Evolutionary conservation across 2,797 vertebrate species (phyloP).

Genomic region (Emys orbicularis): DNA sequence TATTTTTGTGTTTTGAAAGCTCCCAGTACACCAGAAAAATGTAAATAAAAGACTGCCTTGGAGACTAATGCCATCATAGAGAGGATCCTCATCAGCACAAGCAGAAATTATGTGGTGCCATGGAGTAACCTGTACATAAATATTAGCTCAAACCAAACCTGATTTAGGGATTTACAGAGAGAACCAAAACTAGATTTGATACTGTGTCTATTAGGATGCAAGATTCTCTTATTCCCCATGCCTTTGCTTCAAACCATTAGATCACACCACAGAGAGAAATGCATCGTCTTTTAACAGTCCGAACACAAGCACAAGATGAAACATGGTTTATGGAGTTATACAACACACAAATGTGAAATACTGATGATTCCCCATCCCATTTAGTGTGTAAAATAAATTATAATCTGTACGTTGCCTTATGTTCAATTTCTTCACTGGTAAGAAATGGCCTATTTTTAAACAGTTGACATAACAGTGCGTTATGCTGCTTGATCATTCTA

Average conservation of each 20-base stretch:
- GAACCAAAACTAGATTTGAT: not conserved
- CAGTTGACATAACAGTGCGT: not conserved
- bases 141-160: not conserved
- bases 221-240: not conserved
- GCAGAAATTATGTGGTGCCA: conserved; percentile 4
- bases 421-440: not conserved
- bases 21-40: not conserved
- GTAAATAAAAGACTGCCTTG: not conserved
- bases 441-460: not conserved
- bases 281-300: not conserved
- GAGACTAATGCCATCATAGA: not conserved
- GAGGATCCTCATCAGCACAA: conserved; percentile 4
- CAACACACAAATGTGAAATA: not conserved
- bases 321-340: not conserved
- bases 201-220: not conserved
- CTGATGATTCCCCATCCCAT: not conserved
- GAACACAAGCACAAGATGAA: not conserved
- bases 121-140: not conserved
- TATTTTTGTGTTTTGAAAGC: not conserved
- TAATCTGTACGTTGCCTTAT: not conserved
- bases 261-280: not conserved
- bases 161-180: not conserved
- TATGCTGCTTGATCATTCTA: not conserved
- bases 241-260: conserved; percentile 26
- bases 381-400: not conserved